A percentile compares a stretch with the other conserved stretches of the same genome.
Conservation (phyloP, 64 coral and sea anemone genomes). For the Pocillopora verrucosa region DNA sequence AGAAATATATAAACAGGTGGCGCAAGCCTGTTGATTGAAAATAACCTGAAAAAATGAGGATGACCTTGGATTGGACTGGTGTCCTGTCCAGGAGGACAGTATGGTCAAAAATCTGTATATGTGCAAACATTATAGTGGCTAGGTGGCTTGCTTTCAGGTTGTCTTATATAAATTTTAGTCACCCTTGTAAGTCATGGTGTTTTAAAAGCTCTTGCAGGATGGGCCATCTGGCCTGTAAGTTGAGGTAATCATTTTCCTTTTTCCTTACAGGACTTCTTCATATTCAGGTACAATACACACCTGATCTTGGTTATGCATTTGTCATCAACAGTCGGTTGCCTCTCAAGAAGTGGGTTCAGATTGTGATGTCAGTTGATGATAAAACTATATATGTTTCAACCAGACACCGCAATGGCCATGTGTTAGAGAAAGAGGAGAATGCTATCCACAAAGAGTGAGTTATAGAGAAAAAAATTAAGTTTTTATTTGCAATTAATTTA, state of each 20-base stretch:
- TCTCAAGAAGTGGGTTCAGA: conserved; percentile 68
- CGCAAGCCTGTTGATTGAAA: too few species aligned
- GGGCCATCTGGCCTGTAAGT: too few species aligned
- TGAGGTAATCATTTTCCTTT: background rate
- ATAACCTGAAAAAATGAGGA: too few species aligned
- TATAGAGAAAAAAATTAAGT: background rate
- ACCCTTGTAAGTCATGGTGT: too few species aligned
- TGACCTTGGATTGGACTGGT: too few species aligned
- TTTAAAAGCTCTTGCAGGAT: too few species aligned
- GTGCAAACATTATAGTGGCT: too few species aligned
- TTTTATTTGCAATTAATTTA: background rate
- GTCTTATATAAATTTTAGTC: too few species aligned
- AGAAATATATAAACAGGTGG: too few species aligned
- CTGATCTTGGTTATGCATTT: conserved; percentile 75
- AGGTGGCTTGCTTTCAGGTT: too few species aligned
- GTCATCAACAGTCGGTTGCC: conserved; percentile 55
- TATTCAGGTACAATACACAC: conserved; percentile 72
- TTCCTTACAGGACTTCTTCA: conserved; percentile 63
- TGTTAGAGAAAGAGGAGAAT: conserved; percentile 43
- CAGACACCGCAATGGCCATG: conserved; percentile 45
- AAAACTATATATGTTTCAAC: conserved; percentile 53
- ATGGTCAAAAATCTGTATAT: too few species aligned
- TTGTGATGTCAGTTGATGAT: conserved; percentile 72
- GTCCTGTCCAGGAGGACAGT: too few species aligned
- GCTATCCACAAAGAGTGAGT: conserved; percentile 21